These are phyloP conservation scores for Actinia tenebrosa DNA, from an alignment of 64 coral and sea anemone species.

Conservation along the genomic window DNA sequence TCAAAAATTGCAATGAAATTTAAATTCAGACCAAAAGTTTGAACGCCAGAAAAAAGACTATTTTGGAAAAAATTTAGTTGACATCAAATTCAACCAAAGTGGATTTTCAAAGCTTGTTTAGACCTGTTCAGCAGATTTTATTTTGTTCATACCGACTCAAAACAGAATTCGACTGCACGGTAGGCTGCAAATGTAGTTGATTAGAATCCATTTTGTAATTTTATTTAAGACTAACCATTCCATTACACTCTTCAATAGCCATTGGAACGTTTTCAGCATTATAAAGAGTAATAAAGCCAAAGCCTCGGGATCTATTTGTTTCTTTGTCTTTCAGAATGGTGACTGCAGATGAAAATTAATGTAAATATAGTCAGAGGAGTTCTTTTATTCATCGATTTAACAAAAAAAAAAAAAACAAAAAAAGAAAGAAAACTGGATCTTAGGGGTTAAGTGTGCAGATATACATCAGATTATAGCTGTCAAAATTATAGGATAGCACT, in stretches of 20 bases:
- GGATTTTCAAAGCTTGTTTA: neutral
- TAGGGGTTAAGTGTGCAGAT: no score
- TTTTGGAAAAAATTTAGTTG: neutral
- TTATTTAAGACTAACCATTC: conserved; percentile 1
- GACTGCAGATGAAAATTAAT: neutral
- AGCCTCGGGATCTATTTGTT: conserved; percentile 51
- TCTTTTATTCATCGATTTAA: neutral
- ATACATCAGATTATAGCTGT: no score
- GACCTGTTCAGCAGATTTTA: conserved; percentile 1
- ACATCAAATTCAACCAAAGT: neutral
- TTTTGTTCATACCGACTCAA: neutral
- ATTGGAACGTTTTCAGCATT: neutral
- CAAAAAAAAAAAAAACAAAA: neutral
- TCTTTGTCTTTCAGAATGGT: conserved; percentile 33
- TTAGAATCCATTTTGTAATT: neutral
- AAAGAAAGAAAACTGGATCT: no score
- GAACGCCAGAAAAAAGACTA: neutral
- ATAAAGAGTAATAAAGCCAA: conserved; percentile 47
- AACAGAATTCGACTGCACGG: neutral
- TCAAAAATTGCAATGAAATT: neutral
- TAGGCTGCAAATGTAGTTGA: neutral
- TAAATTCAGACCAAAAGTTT: neutral
- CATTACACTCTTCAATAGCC: neutral
- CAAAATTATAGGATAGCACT: no score
- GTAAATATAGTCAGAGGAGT: neutral